phyloP scores from a whole-genome alignment of 2,888 invertebrate genomes.

The Sphaeridia pumilis region DNA sequence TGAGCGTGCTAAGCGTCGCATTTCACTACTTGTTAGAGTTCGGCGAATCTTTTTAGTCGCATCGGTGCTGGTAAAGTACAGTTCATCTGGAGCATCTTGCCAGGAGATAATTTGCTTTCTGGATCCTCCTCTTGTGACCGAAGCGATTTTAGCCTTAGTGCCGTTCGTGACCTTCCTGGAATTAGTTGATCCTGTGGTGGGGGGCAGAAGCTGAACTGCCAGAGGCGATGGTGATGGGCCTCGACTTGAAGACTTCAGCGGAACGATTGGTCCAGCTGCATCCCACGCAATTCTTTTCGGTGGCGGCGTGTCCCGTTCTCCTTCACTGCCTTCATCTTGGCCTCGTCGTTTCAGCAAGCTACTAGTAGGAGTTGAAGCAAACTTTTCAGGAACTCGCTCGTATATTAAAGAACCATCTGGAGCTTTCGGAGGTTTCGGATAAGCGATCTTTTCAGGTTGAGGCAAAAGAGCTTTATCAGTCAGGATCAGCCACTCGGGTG shows the following conservation, averaged over 20 bases:
- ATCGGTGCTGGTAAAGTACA: slow-evolving; percentile 86
- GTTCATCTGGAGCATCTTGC: slow-evolving; percentile 97
- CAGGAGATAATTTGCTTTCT: slow-evolving; percentile 90
- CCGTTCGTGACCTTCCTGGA: slow-evolving; percentile 54
- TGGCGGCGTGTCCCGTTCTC: slow-evolving; percentile 55
- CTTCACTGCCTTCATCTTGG: slow-evolving; percentile 78
- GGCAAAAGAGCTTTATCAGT: slow-evolving; percentile 67
- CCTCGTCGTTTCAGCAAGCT: slow-evolving; percentile 65
- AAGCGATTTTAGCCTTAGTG: slow-evolving; percentile 62
- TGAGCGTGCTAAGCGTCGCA: slow-evolving; percentile 71
- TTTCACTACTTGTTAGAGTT: slow-evolving; percentile 62
- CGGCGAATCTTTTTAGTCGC: slow-evolving; percentile 75
- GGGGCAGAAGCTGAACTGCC: slow-evolving; percentile 22
- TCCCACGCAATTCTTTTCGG: slow-evolving; percentile 56
- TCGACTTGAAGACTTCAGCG: slow-evolving; percentile 25
- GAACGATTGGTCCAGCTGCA: slow-evolving; percentile 24
- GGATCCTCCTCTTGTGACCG: slow-evolving; percentile 59
- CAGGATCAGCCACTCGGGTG: slow-evolving; percentile 60
- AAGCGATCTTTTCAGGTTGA: slow-evolving; percentile 65
- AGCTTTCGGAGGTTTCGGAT: slow-evolving; percentile 82
- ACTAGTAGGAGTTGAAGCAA: slow-evolving; percentile 45
- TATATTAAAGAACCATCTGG: slow-evolving; percentile 78
- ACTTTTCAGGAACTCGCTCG: slow-evolving; percentile 72
- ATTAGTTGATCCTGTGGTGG: slow-evolving; percentile 26
- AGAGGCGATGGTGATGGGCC: slow-evolving; percentile 38